Evolutionary conservation across 2,797 vertebrate species (phyloP).

Genomic region (Muraenolepis orangiensis): DNA sequence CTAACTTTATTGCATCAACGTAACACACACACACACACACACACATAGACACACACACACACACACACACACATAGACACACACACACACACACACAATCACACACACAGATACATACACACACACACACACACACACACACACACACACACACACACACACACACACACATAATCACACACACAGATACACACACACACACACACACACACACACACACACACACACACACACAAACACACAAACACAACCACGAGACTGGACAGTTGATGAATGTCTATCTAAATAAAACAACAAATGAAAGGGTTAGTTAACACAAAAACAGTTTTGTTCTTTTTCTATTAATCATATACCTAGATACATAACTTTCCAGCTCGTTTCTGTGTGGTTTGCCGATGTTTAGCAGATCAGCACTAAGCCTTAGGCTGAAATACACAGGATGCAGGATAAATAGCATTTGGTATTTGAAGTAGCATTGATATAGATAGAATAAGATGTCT

Average conservation of each 20-base stretch:
- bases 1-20: conserved; percentile 4
- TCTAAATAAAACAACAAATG: background rate
- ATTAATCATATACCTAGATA: background rate
- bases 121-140: too few species aligned
- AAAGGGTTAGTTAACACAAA: background rate
- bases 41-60: background rate
- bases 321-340: background rate
- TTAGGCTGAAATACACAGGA: background rate
- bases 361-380: background rate
- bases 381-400: background rate
- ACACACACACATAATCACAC: too few species aligned
- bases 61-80: background rate
- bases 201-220: too few species aligned
- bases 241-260: too few species aligned
- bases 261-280: background rate
- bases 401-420: background rate
- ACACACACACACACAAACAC: background rate
- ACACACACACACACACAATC: too few species aligned
- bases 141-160: background rate
- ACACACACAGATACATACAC: too few species aligned
- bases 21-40: background rate
- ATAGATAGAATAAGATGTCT: background rate
- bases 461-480: background rate
- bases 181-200: too few species aligned
- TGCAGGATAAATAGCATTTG: background rate